These are phyloP conservation scores for Cotesia congregata DNA, from an alignment of 2,888 invertebrate genomes.

Conservation along the genomic window DNA sequence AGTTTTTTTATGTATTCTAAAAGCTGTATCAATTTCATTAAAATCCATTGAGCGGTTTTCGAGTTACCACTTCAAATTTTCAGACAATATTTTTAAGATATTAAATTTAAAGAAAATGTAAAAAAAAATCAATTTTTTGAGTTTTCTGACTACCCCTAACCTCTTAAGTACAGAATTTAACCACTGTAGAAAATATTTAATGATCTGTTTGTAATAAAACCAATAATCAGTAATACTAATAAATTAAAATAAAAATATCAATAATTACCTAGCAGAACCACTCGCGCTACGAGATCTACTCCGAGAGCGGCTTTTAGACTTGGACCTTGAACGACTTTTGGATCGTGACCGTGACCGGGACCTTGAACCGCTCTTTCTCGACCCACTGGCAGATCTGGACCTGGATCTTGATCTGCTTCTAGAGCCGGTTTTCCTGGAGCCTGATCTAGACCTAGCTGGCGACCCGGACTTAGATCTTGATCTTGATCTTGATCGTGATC, in stretches of 20 bases:
- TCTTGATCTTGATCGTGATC: slow-evolving; percentile 51
- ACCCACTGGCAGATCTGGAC: slow-evolving; percentile 66
- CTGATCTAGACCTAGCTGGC: slow-evolving; percentile 55
- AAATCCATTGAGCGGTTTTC: too few species aligned
- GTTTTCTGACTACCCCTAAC: too few species aligned
- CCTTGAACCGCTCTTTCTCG: slow-evolving; percentile 63
- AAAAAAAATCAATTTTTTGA: too few species aligned
- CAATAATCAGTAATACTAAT: slow-evolving; percentile 55
- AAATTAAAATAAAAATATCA: slow-evolving; percentile 48
- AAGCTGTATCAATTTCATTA: too few species aligned
- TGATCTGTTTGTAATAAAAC: not conserved
- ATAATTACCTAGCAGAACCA: slow-evolving; percentile 60
- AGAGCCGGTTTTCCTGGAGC: slow-evolving; percentile 42
- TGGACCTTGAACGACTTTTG: slow-evolving; percentile 50
- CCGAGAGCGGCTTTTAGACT: slow-evolving; percentile 57
- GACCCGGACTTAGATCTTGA: slow-evolving; percentile 61
- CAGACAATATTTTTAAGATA: too few species aligned
- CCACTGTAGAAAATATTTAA: too few species aligned
- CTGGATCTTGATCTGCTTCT: slow-evolving; percentile 63
- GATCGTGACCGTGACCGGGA: slow-evolving; percentile 52
- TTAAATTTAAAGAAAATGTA: too few species aligned
- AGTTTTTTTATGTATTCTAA: too few species aligned
- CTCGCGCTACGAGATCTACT: slow-evolving; percentile 61
- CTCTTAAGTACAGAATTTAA: too few species aligned
- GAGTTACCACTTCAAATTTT: too few species aligned